A percentile compares a stretch with the other conserved stretches of the same genome.
Conservation (phyloP, 2,113 vertebrate species). For the Myxocyprinus asiaticus region DNA sequence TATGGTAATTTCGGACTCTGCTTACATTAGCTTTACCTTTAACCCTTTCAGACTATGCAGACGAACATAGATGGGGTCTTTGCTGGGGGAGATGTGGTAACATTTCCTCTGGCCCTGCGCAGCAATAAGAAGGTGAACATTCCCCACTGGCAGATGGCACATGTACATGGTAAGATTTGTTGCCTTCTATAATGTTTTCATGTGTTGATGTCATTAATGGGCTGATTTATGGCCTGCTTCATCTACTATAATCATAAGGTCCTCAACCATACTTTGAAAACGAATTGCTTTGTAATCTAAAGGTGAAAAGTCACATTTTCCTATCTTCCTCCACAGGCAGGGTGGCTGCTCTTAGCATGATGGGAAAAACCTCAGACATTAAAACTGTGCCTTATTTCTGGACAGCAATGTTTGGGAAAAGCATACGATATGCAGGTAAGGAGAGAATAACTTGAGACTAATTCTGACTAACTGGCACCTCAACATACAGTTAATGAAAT, state of each 20-base stretch:
- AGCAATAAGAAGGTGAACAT: constrained; percentile 96
- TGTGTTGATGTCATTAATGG: too few species aligned
- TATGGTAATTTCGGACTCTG: too few species aligned
- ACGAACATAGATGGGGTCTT: constrained; percentile 88
- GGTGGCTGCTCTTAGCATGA: constrained; percentile 90
- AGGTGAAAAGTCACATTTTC: neutral
- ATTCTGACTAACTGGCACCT: too few species aligned
- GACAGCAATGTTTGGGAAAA: constrained; percentile 97
- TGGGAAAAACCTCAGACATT: constrained; percentile 86
- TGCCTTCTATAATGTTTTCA: too few species aligned
- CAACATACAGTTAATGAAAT: too few species aligned
- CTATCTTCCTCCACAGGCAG: constrained; percentile 76
- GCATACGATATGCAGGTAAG: constrained; percentile 90
- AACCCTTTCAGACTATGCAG: constrained; percentile 86
- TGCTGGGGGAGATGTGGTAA: constrained; percentile 89
- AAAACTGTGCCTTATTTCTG: constrained; percentile 92
- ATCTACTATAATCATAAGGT: too few species aligned
- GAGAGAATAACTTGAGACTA: too few species aligned
- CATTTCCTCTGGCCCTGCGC: constrained; percentile 85
- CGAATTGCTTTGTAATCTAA: neutral
- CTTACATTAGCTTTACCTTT: too few species aligned
- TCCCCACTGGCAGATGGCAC: constrained; percentile 98
- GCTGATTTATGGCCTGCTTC: too few species aligned
- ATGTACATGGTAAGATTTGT: constrained; percentile 90
- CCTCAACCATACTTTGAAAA: neutral